Evolutionary conservation across 2,797 vertebrate species (phyloP).

Genomic region (Chaetodon trifasciatus): DNA sequence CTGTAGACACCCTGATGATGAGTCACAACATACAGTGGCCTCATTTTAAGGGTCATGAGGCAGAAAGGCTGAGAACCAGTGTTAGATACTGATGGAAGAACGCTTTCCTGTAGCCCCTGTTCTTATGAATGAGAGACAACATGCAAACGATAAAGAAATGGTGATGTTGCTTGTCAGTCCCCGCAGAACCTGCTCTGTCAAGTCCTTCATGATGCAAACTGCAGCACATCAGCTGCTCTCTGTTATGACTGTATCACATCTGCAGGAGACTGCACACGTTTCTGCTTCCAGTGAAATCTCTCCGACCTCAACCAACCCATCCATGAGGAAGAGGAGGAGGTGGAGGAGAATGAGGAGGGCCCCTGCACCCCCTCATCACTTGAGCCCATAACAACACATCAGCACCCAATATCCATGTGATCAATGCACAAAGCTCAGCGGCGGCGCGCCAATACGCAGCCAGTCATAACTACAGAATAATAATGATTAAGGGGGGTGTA

Average conservation of each 20-base stretch:
- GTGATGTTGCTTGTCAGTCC: not conserved
- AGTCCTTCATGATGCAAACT: constrained; percentile 2
- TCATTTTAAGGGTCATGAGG: not conserved
- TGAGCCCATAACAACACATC: constrained; percentile 25
- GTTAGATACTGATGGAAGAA: not conserved
- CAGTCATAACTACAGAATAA: not conserved
- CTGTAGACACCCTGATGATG: constrained; percentile 31
- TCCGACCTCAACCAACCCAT: constrained; percentile 25
- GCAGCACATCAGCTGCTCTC: not conserved
- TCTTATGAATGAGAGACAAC: not conserved
- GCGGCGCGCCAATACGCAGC: constrained; percentile 17
- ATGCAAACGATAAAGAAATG: not conserved
- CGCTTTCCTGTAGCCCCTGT: not conserved
- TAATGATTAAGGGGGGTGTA: not conserved
- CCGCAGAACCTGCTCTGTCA: not conserved
- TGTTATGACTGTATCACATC: constrained; percentile 18
- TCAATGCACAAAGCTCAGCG: constrained; percentile 1
- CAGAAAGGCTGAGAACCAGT: not conserved
- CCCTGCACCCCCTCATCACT: constrained; percentile 14
- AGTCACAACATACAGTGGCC: constrained; percentile 27
- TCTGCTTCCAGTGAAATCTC: constrained; percentile 15
- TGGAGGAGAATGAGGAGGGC: constrained; percentile 20
- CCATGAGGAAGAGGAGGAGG: constrained; percentile 20
- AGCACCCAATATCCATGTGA: constrained; percentile 4
- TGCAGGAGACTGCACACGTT: constrained; percentile 31